These are phyloP conservation scores for Mesaphorura yosii DNA, from an alignment of 1,140 invertebrate species.

Conservation along the genomic window DNA sequence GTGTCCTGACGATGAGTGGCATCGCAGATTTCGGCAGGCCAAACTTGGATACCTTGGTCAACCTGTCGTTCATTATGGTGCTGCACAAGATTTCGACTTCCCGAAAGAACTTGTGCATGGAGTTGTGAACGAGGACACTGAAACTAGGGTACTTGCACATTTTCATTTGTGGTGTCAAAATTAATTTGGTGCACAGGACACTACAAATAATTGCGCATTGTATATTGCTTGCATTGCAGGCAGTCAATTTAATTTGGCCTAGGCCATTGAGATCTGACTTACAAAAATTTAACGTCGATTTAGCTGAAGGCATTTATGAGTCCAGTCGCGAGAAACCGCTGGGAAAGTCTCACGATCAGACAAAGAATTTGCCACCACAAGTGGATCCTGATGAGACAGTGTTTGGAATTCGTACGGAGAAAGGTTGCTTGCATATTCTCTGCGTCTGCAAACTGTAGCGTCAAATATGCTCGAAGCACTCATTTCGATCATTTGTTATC, in stretches of 20 bases:
- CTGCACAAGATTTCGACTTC: slow-evolving; percentile 25
- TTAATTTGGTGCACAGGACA: too few species aligned
- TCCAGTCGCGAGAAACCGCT: slow-evolving; percentile 18
- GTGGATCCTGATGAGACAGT: slow-evolving; percentile 15
- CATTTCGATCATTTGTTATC: too few species aligned
- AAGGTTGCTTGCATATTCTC: slow-evolving; percentile 9
- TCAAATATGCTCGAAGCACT: too few species aligned
- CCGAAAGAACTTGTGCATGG: slow-evolving; percentile 26
- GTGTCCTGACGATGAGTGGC: slow-evolving; percentile 23
- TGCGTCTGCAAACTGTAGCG: too few species aligned
- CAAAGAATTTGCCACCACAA: slow-evolving; percentile 11
- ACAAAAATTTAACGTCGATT: slow-evolving; percentile 15
- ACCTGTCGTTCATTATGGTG: slow-evolving; percentile 23
- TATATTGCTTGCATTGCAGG: slow-evolving; percentile 3
- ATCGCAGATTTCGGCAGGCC: slow-evolving; percentile 20
- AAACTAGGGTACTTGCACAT: background rate
- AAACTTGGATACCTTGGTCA: slow-evolving; percentile 17
- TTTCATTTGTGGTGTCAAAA: slow-evolving; percentile 5
- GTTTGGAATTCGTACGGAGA: slow-evolving; percentile 19
- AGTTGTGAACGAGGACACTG: slow-evolving; percentile 4
- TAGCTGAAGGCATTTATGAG: slow-evolving; percentile 23
- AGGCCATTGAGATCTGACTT: slow-evolving; percentile 16
- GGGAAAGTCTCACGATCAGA: slow-evolving; percentile 25
- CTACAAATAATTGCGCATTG: background rate
- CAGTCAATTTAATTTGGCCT: slow-evolving; percentile 17